A percentile compares a stretch with the other conserved stretches of the same genome.
Evolutionary conservation across 1,140 invertebrate species (phyloP).

Genomic region (Paracyclopina nana): DNA sequence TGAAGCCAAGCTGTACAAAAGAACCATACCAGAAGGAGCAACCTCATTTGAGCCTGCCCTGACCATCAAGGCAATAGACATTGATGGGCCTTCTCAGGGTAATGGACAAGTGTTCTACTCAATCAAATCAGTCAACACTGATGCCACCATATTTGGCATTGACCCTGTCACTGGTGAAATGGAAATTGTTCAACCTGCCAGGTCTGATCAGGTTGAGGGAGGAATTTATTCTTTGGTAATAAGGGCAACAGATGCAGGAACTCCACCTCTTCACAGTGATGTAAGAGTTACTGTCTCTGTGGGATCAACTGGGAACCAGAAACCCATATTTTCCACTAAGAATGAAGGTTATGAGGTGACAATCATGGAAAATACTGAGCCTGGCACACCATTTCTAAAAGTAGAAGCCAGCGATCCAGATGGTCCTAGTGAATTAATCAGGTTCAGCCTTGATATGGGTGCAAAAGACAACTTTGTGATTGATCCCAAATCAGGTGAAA

Average conservation of each 20-base stretch:
- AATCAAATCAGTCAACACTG: conserved; percentile 40
- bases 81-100: conserved; percentile 44
- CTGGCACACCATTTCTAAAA: too few relatives aligned
- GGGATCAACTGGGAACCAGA: conserved; percentile 27
- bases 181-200: conserved; percentile 35
- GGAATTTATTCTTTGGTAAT: conserved; percentile 43
- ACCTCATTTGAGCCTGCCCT: conserved; percentile 50
- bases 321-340: conserved; percentile 36
- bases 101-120: conserved; percentile 43
- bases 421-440: conserved; percentile 42
- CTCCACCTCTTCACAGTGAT: conserved; percentile 36
- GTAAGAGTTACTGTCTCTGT: conserved; percentile 22
- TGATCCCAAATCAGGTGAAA: conserved; percentile 41
- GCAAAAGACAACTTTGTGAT: conserved; percentile 59
- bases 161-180: conserved; percentile 44
- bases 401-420: conserved; percentile 52
- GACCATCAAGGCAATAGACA: conserved; percentile 44
- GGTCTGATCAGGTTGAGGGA: conserved; percentile 43
- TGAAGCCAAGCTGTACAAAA: conserved; percentile 44
- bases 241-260: conserved; percentile 42
- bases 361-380: too few relatives aligned
- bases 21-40: conserved; percentile 47
- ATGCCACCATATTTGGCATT: conserved; percentile 35
- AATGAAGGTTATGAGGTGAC: too few relatives aligned
- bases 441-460: conserved; percentile 46